Conservation (phyloP, 1,140 invertebrate species). For the Laodelphax striatellus region DNA sequence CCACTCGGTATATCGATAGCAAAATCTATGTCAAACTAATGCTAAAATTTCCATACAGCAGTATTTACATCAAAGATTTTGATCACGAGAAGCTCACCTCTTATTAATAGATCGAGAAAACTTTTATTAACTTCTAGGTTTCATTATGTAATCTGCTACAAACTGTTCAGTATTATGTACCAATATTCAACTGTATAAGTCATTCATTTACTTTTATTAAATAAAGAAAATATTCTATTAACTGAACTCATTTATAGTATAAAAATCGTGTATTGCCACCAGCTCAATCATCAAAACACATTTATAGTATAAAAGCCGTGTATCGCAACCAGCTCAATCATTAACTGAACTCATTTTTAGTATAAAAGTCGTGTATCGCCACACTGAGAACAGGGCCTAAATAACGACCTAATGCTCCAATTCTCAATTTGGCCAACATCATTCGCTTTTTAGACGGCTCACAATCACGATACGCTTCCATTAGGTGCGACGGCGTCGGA, state of each 20-base stretch:
- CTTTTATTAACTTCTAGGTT: too few relatives aligned
- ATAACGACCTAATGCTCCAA: background rate
- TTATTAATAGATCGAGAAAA: too few relatives aligned
- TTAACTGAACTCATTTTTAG: background rate
- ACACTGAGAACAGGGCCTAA: constrained; percentile 8
- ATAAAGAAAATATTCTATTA: too few relatives aligned
- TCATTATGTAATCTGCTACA: too few relatives aligned
- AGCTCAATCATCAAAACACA: background rate
- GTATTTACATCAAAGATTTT: too few relatives aligned
- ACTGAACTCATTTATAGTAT: background rate
- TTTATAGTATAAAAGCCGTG: constrained; percentile 3
- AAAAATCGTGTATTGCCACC: constrained; percentile 5
- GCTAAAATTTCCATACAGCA: too few relatives aligned
- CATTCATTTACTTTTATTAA: too few relatives aligned
- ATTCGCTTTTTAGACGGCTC: background rate
- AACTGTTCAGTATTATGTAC: too few relatives aligned
- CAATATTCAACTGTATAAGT: too few relatives aligned
- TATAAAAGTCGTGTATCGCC: constrained; percentile 7
- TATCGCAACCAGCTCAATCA: background rate
- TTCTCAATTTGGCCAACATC: constrained; percentile 1
- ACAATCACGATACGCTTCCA: constrained; percentile 36
- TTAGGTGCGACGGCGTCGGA: constrained; percentile 55
- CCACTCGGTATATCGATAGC: too few relatives aligned
- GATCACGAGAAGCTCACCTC: too few relatives aligned
- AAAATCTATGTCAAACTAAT: too few relatives aligned